Evolutionary conservation across 2,888 invertebrate species (phyloP), one percentile per base, ranked within the genome.

Genomic region (Brassicogethes aeneus): DNA sequence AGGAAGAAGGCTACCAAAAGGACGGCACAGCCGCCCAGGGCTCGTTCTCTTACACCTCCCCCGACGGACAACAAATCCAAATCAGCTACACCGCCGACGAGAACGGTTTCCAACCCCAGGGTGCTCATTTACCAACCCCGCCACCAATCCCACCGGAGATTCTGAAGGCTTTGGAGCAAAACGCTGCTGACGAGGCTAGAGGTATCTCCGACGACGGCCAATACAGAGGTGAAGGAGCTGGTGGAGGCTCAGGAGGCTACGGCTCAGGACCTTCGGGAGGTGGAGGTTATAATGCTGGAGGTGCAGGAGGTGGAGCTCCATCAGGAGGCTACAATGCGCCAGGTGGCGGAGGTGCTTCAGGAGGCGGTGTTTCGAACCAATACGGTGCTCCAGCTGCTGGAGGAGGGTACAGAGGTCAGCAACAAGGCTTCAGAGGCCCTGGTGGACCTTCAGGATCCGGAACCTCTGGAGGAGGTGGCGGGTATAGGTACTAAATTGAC

Each of bases 121-220:
- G 76, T 1, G 70, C 68, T 1, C 76, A 77, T 47, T 60, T 77
- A 31, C 77, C 77, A 12, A 76, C 76, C 0, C 70, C 77, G 1
- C 76, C 77, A 0, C 76, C 76, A 29, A 74, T 77, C 47, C 76
- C 77, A 0, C 74, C 71, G 42, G 75, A 70, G 16, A 77, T 77
- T 50, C 65, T 70, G 31, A 68, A 70, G 38, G 51, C 58, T 3
- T 37, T 59, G 23, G 52, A 56, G 41, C 52, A 55, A 35, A 58
- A 60, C 42, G 42, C 53, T 23, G 55, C 53, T 15, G 56, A 57
- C 30, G 61, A 59, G 48, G 59, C 57, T 16, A 48, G 52, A 3
- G 47, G 55, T 30, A 50, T 55, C 32, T 54, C 52, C 34, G 57
- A 59, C 34, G 57, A 57, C 39, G 58, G 60, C 5, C 54, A 56